Base-by-base conservation (phyloP, 1,140 invertebrate genomes). In the Meloidogyne exigua region DNA sequence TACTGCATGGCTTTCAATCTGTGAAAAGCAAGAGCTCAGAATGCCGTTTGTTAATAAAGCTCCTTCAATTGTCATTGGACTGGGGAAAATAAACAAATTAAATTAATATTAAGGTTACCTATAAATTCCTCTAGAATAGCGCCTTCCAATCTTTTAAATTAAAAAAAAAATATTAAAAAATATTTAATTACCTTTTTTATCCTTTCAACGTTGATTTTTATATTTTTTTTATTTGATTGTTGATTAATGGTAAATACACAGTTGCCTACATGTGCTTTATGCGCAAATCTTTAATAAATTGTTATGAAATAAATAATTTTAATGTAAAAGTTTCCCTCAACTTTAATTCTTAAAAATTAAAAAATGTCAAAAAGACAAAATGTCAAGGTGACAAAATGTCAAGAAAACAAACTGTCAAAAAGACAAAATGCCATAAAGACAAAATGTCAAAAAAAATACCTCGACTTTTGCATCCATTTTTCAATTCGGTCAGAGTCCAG, bases 1-100 rank as follows among this genome's bases (percentile, higher is more conserved):
- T 7, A 76, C 11, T 10, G 21, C 28, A 57, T 76, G 94, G 88
- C 92, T 93, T 85, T 93, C 90, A 18, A 98, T 90, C 12, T 94
- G 89, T 0, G 95, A 95, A 89, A 98, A 99, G 88, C 95, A 98
- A 0, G 95, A 97, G 1, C 93, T 93, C 0, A 95, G 90, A 4
- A 96, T 92, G 76, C 92, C 92, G 87, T 98, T 92, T 0, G 98
- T 93, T 28, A 98, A 90, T 13, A 98, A 89, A 28, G 92, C 96
- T 0, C 96, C 96, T 12, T 91, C 90, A 21, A 88, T 88, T 0
- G 96, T 99, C 15, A 98, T 89, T 0, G 96, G 96, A 1, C 95
- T 95, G 84, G 91, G 95, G 26, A 70, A 39, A 70, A 36, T 25
- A 70, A 13, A 12, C 18, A 49, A 49, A 49, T 18, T 49, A 49